phyloP scores from a whole-genome alignment of 2,888 invertebrate species.

The Meiosimyza platycephala region DNA sequence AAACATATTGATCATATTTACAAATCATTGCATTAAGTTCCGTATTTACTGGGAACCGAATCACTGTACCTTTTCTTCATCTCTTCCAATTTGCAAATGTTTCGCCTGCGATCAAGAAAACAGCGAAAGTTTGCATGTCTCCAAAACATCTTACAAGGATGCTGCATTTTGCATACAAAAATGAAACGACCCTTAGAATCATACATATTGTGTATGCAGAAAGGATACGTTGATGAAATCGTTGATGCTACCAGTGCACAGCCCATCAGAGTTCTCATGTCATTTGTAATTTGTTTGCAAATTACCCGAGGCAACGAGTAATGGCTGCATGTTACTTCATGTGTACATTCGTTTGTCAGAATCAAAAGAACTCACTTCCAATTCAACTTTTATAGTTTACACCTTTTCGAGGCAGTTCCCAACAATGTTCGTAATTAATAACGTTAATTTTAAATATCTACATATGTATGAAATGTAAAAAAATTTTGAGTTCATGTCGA shows the following conservation, averaged over 20 bases:
- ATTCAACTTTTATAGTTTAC: background rate
- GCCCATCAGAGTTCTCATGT: constrained; percentile 36
- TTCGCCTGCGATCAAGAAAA: background rate
- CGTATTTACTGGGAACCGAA: too few species aligned
- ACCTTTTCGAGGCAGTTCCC: background rate
- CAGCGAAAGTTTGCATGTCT: background rate
- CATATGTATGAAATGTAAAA: background rate
- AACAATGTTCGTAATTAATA: background rate
- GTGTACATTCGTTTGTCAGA: background rate
- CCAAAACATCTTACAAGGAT: too few species aligned
- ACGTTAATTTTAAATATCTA: background rate
- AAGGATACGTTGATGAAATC: background rate
- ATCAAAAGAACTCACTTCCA: background rate
- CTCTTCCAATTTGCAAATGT: constrained; percentile 31
- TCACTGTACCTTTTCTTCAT: background rate
- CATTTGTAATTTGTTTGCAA: constrained; percentile 49
- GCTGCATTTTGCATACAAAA: too few species aligned
- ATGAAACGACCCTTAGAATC: background rate
- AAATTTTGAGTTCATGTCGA: background rate
- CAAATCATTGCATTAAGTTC: too few species aligned
- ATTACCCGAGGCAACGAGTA: constrained; percentile 45
- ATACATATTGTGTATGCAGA: background rate
- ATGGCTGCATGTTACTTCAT: background rate
- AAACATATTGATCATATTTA: too few species aligned
- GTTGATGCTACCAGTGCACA: background rate